Evolutionary conservation across 2,113 vertebrate genomes (phyloP).

Genomic region (Syngnathus floridae): DNA sequence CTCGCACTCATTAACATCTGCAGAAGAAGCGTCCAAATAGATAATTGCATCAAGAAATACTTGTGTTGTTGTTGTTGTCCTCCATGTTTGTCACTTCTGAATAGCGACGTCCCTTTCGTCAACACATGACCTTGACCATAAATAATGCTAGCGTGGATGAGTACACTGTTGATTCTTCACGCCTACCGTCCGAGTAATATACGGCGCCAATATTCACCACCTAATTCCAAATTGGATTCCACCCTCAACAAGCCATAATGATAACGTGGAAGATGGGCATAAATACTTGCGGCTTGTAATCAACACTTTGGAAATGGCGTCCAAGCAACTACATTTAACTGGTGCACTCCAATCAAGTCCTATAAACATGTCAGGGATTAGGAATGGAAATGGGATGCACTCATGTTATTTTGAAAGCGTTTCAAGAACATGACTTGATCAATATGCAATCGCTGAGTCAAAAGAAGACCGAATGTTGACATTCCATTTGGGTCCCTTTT

Average conservation of each 20-base stretch:
- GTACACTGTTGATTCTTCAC: not conserved
- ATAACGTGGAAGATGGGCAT: not conserved
- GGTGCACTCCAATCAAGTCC: not conserved
- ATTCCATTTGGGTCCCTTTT: not conserved
- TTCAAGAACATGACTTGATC: not conserved
- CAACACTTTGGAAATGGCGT: not conserved
- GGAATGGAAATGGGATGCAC: not conserved
- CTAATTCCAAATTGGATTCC: not conserved
- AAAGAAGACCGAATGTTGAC: not conserved
- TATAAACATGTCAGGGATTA: not conserved
- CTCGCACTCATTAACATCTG: conserved; percentile 96
- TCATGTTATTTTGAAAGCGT: not conserved
- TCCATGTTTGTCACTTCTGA: not conserved
- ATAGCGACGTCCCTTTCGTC: not conserved
- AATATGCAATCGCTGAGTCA: not conserved
- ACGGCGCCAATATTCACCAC: not conserved
- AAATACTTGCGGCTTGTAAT: not conserved
- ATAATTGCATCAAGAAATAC: not conserved
- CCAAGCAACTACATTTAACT: not conserved
- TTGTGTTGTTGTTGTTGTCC: not conserved
- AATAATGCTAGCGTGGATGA: not conserved
- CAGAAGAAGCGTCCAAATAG: conserved; percentile 4
- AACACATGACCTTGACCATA: not conserved
- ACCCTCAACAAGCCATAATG: not conserved
- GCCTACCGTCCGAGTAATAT: not conserved